These are phyloP conservation scores for Styela plicata DNA, from an alignment of 23 tunicate species.

Conservation along the genomic window DNA sequence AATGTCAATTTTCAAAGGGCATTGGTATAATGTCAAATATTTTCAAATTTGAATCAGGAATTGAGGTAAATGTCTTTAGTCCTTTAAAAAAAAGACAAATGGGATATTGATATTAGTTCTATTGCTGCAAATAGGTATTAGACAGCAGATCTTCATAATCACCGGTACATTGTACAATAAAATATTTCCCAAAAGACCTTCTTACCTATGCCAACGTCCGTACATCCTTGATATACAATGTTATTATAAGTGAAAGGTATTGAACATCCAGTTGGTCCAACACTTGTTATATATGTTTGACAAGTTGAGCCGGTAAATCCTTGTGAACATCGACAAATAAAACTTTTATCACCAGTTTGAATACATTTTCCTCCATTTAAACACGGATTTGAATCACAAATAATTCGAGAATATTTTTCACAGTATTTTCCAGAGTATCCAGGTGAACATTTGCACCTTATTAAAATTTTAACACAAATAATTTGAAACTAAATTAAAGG, in stretches of 20 bases:
- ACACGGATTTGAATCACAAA: conserved; percentile 20
- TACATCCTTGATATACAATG: not conserved
- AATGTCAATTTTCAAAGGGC: too few species aligned
- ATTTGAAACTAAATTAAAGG: too few species aligned
- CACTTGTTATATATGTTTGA: not conserved
- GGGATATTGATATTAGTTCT: too few species aligned
- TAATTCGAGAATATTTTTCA: not conserved
- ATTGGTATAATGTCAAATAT: too few species aligned
- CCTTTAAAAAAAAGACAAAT: too few species aligned
- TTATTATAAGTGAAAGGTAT: conserved; percentile 9
- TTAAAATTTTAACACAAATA: too few species aligned
- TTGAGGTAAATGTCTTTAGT: too few species aligned
- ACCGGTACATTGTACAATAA: too few species aligned
- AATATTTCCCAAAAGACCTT: too few species aligned
- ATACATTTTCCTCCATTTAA: conserved; percentile 18
- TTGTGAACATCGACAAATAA: conserved; percentile 13
- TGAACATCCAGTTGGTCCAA: conserved; percentile 4
- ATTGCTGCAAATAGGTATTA: too few species aligned
- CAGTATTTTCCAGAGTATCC: conserved; percentile 21
- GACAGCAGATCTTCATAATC: too few species aligned
- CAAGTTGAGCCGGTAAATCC: conserved; percentile 8
- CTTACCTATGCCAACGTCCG: conserved; percentile 13
- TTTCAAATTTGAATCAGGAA: too few species aligned
- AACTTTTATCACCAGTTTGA: not conserved
- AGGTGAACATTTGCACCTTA: conserved; percentile 7